phyloP scores from a whole-genome alignment of 1,140 invertebrate genomes.

The Musca vetustissima region DNA sequence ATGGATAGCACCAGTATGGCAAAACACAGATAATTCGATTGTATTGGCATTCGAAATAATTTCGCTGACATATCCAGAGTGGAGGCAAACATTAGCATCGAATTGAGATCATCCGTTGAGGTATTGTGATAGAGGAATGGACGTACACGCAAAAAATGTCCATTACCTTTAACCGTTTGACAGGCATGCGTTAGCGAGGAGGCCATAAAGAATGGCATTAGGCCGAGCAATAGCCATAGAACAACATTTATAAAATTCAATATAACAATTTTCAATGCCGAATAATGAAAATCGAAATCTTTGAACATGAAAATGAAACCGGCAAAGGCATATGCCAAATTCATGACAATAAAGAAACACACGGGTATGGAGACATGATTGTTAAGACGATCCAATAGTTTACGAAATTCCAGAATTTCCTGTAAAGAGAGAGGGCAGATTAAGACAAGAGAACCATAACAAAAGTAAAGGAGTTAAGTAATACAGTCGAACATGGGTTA shows the following conservation, averaged over 20 bases:
- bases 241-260: conserved; percentile 66
- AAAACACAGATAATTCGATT: conserved; percentile 67
- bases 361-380: conserved; percentile 71
- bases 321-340: conserved; percentile 70
- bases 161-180: conserved; percentile 67
- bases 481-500: too few relatives aligned
- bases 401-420: conserved; percentile 75
- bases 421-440: conserved; percentile 44
- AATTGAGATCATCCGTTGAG: conserved; percentile 70
- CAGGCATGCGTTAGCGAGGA: conserved; percentile 76
- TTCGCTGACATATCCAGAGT: conserved; percentile 72
- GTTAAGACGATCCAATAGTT: conserved; percentile 73
- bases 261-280: conserved; percentile 61
- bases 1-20: conserved; percentile 63
- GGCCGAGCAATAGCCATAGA: conserved; percentile 69
- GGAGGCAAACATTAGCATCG: conserved; percentile 75
- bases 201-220: conserved; percentile 71
- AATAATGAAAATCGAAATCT: conserved; percentile 52
- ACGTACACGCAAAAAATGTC: conserved; percentile 74
- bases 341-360: conserved; percentile 73
- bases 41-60: conserved; percentile 71
- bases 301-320: conserved; percentile 68
- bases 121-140: conserved; percentile 79
- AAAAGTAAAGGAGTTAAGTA: neutral
- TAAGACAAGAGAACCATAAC: neutral